These are phyloP conservation scores for Alcedo quadribrachys DNA, from an alignment of 2,797 vertebrate species.

Conservation along the genomic window DNA sequence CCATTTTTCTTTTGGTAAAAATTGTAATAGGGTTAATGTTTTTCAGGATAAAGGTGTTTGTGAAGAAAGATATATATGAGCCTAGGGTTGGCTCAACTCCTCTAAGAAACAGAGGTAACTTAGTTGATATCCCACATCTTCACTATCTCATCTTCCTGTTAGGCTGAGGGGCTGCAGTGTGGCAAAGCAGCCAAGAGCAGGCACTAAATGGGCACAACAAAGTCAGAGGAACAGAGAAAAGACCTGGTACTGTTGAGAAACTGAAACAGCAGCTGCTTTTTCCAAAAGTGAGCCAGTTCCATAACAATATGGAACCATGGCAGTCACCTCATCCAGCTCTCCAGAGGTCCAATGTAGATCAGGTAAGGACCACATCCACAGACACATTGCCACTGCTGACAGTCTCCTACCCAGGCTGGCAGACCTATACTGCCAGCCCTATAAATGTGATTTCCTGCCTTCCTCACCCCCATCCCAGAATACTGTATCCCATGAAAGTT, in stretches of 20 bases:
- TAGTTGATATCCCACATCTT: neutral
- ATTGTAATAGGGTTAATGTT: neutral
- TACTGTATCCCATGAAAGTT: neutral
- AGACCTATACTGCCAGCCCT: neutral
- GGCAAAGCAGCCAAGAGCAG: neutral
- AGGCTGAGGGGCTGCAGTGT: neutral
- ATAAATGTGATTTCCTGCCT: neutral
- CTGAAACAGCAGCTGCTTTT: rapidly evolving
- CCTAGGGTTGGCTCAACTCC: neutral
- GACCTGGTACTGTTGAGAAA: neutral
- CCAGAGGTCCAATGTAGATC: neutral
- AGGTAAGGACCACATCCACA: rapidly evolving
- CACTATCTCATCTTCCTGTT: neutral
- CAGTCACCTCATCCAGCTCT: neutral
- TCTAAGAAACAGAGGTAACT: neutral
- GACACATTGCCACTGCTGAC: neutral
- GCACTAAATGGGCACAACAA: neutral
- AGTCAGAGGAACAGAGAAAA: neutral
- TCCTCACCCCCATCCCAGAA: neutral
- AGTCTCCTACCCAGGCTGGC: neutral
- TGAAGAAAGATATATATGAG: neutral
- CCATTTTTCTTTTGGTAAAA: neutral
- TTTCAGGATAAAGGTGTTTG: neutral
- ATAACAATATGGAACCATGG: neutral
- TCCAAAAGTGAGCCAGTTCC: neutral